Conservation (phyloP, 2,888 invertebrate species). For the Baronia brevicornis region DNA sequence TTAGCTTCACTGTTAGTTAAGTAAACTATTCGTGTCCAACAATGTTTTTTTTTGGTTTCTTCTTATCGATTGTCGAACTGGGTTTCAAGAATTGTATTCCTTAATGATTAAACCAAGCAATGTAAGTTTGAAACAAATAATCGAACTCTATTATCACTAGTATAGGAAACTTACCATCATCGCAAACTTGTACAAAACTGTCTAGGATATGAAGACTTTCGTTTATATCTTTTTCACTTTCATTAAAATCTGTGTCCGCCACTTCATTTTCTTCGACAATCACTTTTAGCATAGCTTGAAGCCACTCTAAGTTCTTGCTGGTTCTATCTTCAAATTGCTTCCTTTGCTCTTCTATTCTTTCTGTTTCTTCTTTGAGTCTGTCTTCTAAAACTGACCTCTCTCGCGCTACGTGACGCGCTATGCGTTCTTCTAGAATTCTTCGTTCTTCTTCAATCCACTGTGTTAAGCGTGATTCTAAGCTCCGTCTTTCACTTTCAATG, state of each 20-base stretch:
- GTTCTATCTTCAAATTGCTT: conserved; percentile 30
- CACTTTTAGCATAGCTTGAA: conserved; percentile 27
- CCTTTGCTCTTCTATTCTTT: conserved; percentile 34
- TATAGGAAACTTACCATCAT: conserved; percentile 41
- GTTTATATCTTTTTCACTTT: conserved; percentile 32
- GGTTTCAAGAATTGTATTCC: too few species aligned
- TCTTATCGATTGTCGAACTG: too few species aligned
- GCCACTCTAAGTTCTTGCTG: conserved; percentile 27
- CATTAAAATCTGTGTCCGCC: conserved; percentile 36
- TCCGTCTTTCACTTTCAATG: conserved; percentile 33
- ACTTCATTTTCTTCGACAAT: conserved; percentile 37
- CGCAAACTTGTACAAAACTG: conserved; percentile 47
- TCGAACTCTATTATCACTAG: too few species aligned
- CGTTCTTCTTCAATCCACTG: conserved; percentile 37
- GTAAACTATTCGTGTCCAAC: too few species aligned
- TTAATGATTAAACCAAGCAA: too few species aligned
- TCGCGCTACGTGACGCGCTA: conserved; percentile 35
- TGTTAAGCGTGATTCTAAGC: conserved; percentile 25
- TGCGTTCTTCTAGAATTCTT: conserved; percentile 41
- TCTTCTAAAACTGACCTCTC: conserved; percentile 32
- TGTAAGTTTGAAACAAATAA: too few species aligned
- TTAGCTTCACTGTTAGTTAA: too few species aligned
- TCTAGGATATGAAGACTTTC: conserved; percentile 34
- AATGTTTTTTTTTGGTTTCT: too few species aligned
- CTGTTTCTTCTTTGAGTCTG: conserved; percentile 31